Evolutionary conservation across 2,888 invertebrate species (phyloP), one percentile per base, ranked within the genome.

Genomic region (Galerucella pusilla): DNA sequence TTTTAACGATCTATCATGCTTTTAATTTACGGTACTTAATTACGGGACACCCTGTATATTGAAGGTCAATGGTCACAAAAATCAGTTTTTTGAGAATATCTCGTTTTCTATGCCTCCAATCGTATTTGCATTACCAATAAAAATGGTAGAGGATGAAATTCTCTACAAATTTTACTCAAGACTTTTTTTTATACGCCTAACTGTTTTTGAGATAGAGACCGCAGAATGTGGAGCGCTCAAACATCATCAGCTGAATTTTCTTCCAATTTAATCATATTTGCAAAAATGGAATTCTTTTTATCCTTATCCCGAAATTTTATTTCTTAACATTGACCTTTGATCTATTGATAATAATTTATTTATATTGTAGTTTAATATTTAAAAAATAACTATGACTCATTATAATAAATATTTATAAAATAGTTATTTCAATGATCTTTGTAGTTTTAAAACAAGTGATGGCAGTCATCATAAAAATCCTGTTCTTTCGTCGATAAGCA

Each of bases 401-500:
- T 42, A 14, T 16, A 35, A 35, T 42, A 42, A 6, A 45, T 16
- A 61, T 20, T 28, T 20, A 64, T 63, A 67, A 67, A 67, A 67
- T 52, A 52, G 14, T 49, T 67, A 25, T 49, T 49, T 54, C 16
- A 16, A 16, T 7, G n/a, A 54, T 49, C 25, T 69, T 28, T 28
- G 7, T 42, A 42, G 45, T 46, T 59, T 46, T 49, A 52, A 67
- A 61, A 60, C 45, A 46, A 46, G 46, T 68, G 60, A 60, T 46
- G 45, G 59, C 61, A 46, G 61, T 68, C 12, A 68, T 28, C 20
- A 20, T 20, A 20, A 20, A 68, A 64, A 57, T 68, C 20, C 68
- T 68, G 60, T 61, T 69, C 69, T 49, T 69, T 25, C 4, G 61
- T 49, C 69, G 69, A 70, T 70, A 70, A 70, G 54, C 70, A 64